Percentiles rank a stretch among this genome's conserved stretches.
Evolutionary conservation across 2,888 invertebrate genomes (phyloP).

Genomic region (Listrodromus nycthemerus): DNA sequence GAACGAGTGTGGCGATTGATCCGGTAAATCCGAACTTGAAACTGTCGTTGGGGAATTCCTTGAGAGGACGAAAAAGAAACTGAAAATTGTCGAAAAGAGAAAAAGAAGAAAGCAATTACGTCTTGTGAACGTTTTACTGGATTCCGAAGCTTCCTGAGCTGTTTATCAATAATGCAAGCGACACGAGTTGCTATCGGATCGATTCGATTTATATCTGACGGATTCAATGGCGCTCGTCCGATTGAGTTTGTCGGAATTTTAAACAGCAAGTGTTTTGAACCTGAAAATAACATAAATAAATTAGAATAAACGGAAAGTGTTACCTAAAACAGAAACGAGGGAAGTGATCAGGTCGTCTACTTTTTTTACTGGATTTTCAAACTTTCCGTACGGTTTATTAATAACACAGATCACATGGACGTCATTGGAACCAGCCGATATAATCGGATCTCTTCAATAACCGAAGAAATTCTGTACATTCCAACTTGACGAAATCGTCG

Average conservation of each 20-base stretch:
- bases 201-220: neutral
- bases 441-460: neutral
- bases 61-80: neutral
- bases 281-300: too few species aligned
- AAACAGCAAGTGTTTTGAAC: neutral
- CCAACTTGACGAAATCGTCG: constrained; percentile 15
- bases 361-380: neutral
- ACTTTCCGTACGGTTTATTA: neutral
- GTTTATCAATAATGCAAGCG: neutral
- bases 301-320: neutral
- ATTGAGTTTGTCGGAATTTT: neutral
- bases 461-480: neutral
- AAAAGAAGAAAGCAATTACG: neutral
- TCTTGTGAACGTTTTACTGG: neutral
- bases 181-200: neutral
- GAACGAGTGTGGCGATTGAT: neutral
- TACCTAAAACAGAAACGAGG: constrained; percentile 1
- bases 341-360: neutral
- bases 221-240: too few species aligned
- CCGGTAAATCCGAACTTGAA: neutral
- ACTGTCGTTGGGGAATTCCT: constrained; percentile 9
- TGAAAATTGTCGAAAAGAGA: neutral
- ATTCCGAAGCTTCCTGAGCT: neutral
- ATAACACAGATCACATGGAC: neutral
- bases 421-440: neutral